Percentiles rank a stretch among this genome's conserved stretches.
Evolutionary conservation across 2,113 vertebrate species (phyloP).

Genomic region (Zapus hudsonius): DNA sequence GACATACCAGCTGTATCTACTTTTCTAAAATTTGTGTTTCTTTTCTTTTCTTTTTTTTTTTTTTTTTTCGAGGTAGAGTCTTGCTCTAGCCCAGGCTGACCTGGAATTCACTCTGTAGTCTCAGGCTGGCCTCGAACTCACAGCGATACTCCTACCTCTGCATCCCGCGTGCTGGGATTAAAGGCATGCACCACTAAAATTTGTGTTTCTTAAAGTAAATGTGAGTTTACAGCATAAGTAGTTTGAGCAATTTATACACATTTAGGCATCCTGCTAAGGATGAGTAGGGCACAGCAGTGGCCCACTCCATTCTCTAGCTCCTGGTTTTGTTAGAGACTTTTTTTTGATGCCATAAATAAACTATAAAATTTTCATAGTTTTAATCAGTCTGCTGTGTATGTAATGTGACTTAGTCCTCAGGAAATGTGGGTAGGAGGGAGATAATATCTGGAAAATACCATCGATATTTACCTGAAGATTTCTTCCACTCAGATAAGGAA

Average conservation of each 20-base stretch:
- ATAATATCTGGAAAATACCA: neutral
- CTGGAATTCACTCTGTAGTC: too few relatives aligned
- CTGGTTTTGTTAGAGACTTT: neutral
- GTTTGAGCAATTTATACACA: neutral
- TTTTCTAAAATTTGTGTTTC: slow-evolving; percentile 8
- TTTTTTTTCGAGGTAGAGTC: too few relatives aligned
- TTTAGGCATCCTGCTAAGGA: neutral
- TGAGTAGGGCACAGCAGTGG: rapidly evolving
- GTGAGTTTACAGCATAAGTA: neutral
- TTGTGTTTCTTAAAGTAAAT: slow-evolving; percentile 15
- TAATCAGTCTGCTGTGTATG: neutral
- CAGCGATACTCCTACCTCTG: too few relatives aligned
- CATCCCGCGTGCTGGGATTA: too few relatives aligned
- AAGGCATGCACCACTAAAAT: too few relatives aligned
- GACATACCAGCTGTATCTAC: neutral
- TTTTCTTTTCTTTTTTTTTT: too few relatives aligned
- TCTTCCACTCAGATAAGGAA: neutral
- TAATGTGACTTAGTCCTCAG: neutral
- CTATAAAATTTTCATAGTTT: neutral
- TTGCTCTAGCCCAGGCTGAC: too few relatives aligned
- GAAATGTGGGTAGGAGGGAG: neutral
- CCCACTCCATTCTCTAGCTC: neutral
- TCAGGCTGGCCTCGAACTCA: too few relatives aligned
- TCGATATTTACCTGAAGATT: neutral
- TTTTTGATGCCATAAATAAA: neutral